Base-by-base conservation (phyloP, 2,888 invertebrate species). In the Ischnura elegans region DNA sequence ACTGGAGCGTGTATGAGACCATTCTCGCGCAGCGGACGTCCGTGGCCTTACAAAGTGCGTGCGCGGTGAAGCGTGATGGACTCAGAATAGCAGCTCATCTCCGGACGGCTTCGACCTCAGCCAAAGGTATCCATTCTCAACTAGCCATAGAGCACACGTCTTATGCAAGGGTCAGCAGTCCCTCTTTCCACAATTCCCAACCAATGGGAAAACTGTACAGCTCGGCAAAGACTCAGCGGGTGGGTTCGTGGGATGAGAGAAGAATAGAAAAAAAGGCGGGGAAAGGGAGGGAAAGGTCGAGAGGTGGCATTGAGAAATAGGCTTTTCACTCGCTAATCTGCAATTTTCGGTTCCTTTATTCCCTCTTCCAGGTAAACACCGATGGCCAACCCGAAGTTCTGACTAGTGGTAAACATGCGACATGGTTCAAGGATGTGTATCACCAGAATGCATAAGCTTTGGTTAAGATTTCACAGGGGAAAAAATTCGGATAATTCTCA, bases 61-160 rank as follows among this genome's bases (percentile, higher is more conserved):
- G 90, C n/a, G 10, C 90, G n/a, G 42, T 43, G 90, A 90, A 87
- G 87, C 87, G 87, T 87, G 46, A 87, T 47, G 42, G 87, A 42
- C 51, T 25, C 21, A 61, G 87, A 55, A 87, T 87, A 55, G 87
- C 36, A 42, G 87, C 55, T 87, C 87, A 87, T 87, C 87, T 87
- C 55, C 55, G 42, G 1, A 55, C 42, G 42, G 29, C 10, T 51
- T 51, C 87, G 36, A 42, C 42, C 55, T 61, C 43, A n/a, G n/a
- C n/a, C 90, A 10, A 25, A 61, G 42, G 43, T 90, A 42, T 66
- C 90, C 55, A 66, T 76, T 76, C 36, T 36, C 13, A 76, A 76
- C 76, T 87, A 42, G 55, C 55, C 87, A 87, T 55, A 90, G 90
- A 29, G 76, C 76, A 36, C 76, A 13, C 36, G 16, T 19, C 51